These are phyloP conservation scores for Cyclura pinguis DNA, from an alignment of 2,797 vertebrate genomes.

Conservation along the genomic window DNA sequence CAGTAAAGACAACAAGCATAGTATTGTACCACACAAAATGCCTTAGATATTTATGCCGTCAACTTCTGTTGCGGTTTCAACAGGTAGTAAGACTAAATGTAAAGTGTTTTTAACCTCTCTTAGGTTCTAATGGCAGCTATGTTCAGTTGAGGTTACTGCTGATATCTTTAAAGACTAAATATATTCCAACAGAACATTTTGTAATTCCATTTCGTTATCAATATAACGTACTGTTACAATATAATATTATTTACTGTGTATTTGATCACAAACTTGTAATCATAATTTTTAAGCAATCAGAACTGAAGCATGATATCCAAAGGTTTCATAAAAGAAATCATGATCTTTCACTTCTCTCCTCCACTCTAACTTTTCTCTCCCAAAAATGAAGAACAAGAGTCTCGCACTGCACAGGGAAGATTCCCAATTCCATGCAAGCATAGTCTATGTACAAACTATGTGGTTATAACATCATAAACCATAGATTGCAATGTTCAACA, in stretches of 20 bases:
- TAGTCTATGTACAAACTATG: no score
- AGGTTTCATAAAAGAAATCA: background rate
- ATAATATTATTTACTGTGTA: background rate
- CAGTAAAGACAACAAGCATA: slow-evolving; percentile 60
- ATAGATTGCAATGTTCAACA: background rate
- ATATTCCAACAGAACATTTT: background rate
- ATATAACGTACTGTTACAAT: background rate
- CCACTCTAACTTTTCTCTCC: background rate
- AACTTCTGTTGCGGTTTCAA: slow-evolving; percentile 23
- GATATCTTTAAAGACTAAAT: background rate
- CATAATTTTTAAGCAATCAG: background rate
- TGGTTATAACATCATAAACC: background rate
- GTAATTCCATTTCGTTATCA: background rate
- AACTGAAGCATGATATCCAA: background rate
- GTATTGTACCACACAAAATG: slow-evolving; percentile 48
- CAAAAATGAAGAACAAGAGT: background rate
- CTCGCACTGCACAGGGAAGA: background rate
- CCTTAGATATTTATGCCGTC: background rate
- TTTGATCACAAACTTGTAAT: background rate
- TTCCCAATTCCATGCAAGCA: background rate
- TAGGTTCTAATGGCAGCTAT: background rate
- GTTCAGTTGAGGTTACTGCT: background rate
- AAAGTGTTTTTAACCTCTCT: background rate
- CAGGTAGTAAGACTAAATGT: background rate
- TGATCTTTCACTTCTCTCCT: background rate